Base-by-base conservation (phyloP, 2,113 vertebrate genomes). In the Plectropomus leopardus region DNA sequence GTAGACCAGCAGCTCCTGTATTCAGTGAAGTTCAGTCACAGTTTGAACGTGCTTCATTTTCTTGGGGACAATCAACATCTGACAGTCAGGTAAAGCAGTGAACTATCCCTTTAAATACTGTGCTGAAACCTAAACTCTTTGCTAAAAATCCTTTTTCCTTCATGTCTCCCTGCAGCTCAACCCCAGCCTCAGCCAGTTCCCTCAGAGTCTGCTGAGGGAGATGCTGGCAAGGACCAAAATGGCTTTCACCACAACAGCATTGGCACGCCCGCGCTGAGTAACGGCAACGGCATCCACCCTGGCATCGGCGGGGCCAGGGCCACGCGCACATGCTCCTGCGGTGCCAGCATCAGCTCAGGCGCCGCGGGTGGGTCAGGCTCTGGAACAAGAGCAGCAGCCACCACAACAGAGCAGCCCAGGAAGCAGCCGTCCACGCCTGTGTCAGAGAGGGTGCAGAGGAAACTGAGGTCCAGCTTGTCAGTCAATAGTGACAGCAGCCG, bases 391-490 rank as follows among this genome's bases (percentile, higher is more conserved):
- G 4, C 48, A 4, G 24, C 67, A 19, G 50, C 51, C 0, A 14
- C 69, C 83, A 87, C 90, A 67, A 72, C 92, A 36, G 95, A 85
- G 72, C 92, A 97, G 67, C 94, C 88, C 75, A 94, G 85, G 92
- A 97, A 93, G 85, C 94, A 96, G 76, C 94, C 95, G 0, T 92
- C 96, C 36, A 87, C 47, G 66, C 96, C 96, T 0, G 97, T 98
- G 88, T 96, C 98, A 9, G 96, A 97, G 91, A 97, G 97, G 91
- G 93, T 99, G 96, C 97, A 99, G 86, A 95, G 93, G 80, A 99
- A 99, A 89, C 92, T 99, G 74, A 96, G 96, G 84, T 98, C 98
- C 85, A 99, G 97, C 91, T 91, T 99, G 92, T 99, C 97, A 0
- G 97, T 99, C 77, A 97, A 95, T 95, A 98, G 95, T 21, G 96